phyloP scores from a whole-genome alignment of 2,113 vertebrate species.

The Manacus vitellinus region DNA sequence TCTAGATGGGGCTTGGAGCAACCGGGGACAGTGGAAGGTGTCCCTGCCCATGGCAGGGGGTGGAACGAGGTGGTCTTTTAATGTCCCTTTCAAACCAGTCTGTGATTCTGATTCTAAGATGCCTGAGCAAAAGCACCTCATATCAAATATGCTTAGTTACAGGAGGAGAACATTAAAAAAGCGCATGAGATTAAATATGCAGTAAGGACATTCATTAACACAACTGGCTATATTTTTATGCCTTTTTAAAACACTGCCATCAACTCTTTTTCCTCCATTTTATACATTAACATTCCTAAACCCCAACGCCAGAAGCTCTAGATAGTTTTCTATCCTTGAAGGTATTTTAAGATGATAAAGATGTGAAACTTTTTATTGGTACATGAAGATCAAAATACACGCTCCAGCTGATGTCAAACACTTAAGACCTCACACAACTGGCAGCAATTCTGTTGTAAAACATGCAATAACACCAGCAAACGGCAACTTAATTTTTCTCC shows the following conservation, averaged over 20 bases:
- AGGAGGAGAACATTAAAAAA: background rate
- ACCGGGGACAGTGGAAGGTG: background rate
- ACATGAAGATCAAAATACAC: background rate
- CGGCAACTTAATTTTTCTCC: background rate
- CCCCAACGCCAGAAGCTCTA: background rate
- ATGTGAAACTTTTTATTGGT: background rate
- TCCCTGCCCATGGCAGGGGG: background rate
- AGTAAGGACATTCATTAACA: background rate
- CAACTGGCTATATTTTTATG: background rate
- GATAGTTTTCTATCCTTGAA: background rate
- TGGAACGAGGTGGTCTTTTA: fast-evolving
- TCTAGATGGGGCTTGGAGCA: background rate
- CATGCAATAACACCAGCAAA: background rate
- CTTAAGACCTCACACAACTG: background rate
- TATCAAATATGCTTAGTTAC: background rate
- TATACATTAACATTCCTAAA: background rate
- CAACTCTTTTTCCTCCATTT: background rate
- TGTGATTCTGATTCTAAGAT: background rate
- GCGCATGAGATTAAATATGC: background rate
- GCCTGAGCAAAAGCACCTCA: background rate
- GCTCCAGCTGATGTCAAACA: background rate
- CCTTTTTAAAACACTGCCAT: background rate
- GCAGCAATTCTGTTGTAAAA: slow-evolving; percentile 12
- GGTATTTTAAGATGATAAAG: background rate
- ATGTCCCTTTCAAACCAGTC: background rate